Base-by-base conservation (phyloP, 2,888 invertebrate species). In the Andrena flavipes region DNA sequence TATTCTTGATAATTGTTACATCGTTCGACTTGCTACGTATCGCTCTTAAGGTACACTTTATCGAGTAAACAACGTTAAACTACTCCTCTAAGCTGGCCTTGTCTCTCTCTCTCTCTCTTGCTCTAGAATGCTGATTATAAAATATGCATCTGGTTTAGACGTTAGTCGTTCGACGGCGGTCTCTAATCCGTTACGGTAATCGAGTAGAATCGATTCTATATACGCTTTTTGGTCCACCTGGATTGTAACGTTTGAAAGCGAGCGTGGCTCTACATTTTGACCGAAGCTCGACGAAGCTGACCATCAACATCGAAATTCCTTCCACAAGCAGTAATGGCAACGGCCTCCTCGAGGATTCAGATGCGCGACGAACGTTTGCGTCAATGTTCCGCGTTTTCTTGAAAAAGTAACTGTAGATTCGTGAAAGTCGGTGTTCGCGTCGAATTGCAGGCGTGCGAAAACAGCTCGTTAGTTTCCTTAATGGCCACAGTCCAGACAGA, bases 211-310 rank as follows among this genome's bases (percentile, higher is more conserved):
- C 79, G 72, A 20, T 23, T 5, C 10, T 33, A 69, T 51, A 71
- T 84, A 87, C 88, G 87, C 88, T 90, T 88, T 90, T 91, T 90
- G 90, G 89, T 88, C 88, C 90, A 88, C 82, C 82, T 83, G 86
- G 73, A 83, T 86, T 86, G 72, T 81, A 30, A 20, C 75, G 54
- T 76, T 54, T 26, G 54, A 67, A 71, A 84, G 63, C 42, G 56
- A 77, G 33, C 68, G 42, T 60, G 67, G 42, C 10, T 16, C 48
- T 73, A 62, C 23, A 35, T 70, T 48, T 20, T n/a, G 54, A 72
- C 10, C 23, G 16, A 60, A 73, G 72, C 72, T 73, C 59, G 49
- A 70, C 26, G 51, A 62, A 76, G 56, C 64, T 35, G 54, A 72
- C 71, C 42, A 63, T 29, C 26, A 74, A 5, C 48, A 54, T 56